phyloP scores from a whole-genome alignment of 2,888 invertebrate genomes.

The Ectropis crepuscularia region DNA sequence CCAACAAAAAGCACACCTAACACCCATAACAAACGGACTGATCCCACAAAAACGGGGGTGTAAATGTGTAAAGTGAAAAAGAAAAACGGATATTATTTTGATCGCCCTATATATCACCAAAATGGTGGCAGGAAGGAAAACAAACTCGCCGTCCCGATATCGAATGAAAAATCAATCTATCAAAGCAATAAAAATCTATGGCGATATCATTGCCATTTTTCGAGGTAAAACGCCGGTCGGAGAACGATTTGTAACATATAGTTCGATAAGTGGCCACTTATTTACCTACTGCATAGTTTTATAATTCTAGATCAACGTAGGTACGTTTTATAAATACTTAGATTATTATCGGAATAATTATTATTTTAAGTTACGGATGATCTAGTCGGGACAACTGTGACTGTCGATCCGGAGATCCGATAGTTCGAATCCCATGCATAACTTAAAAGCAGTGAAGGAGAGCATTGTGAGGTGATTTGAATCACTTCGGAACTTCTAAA shows the following conservation, averaged over 20 bases:
- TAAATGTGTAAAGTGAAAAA: conserved; percentile 50
- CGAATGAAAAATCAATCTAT: conserved; percentile 68
- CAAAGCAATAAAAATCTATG: conserved; percentile 60
- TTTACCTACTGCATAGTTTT: no score
- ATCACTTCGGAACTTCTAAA: no score
- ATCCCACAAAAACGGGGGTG: conserved; percentile 48
- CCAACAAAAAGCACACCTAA: conserved; percentile 40
- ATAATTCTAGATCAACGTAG: no score
- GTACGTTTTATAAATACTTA: no score
- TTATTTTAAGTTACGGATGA: no score
- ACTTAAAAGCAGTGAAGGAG: no score
- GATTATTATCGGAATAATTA: no score
- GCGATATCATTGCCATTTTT: conserved; percentile 53
- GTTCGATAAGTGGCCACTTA: conserved; percentile 7
- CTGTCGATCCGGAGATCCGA: no score
- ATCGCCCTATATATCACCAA: conserved; percentile 57
- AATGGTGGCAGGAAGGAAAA: conserved; percentile 52
- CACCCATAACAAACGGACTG: conserved; percentile 44
- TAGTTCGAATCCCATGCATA: no score
- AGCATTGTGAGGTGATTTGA: no score
- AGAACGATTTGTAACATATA: conserved; percentile 13
- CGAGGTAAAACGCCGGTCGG: conserved; percentile 30
- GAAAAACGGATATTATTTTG: conserved; percentile 60
- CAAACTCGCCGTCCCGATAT: conserved; percentile 57
- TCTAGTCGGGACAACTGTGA: no score